phyloP scores from a whole-genome alignment of 1,140 invertebrate species.

The Euwallacea fornicatus region DNA sequence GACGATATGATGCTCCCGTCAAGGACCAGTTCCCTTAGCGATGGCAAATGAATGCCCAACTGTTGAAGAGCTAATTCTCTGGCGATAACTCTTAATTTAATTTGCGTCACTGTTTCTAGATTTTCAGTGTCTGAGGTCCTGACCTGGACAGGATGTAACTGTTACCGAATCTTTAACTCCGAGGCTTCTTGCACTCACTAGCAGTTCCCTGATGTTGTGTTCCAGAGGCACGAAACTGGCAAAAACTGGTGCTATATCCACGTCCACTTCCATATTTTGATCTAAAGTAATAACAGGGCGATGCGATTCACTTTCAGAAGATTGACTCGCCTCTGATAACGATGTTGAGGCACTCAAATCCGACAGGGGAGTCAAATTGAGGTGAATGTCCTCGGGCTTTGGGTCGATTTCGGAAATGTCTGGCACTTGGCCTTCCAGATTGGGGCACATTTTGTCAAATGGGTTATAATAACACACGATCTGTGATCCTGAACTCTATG shows the following conservation, averaged over 20 bases:
- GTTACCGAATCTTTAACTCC: neutral
- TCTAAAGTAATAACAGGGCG: neutral
- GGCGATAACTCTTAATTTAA: conserved; percentile 64
- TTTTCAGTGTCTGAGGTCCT: conserved; percentile 60
- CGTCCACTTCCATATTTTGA: conserved; percentile 11
- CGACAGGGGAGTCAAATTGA: conserved; percentile 24
- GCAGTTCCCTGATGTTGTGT: conserved; percentile 60
- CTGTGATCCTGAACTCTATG: too few relatives aligned
- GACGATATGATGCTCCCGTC: conserved; percentile 67
- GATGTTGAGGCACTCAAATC: conserved; percentile 23
- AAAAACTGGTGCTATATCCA: conserved; percentile 6
- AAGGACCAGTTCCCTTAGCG: conserved; percentile 60
- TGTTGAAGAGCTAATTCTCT: conserved; percentile 63
- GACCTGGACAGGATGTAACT: conserved; percentile 50
- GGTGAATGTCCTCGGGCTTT: conserved; percentile 12
- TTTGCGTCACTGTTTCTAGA: conserved; percentile 59
- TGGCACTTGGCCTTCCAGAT: conserved; percentile 28
- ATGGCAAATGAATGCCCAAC: conserved; percentile 62
- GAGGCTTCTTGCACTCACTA: conserved; percentile 53
- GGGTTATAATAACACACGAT: too few relatives aligned
- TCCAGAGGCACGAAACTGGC: conserved; percentile 55
- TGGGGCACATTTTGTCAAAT: conserved; percentile 30
- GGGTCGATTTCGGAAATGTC: conserved; percentile 9
- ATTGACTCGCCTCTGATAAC: conserved; percentile 12
- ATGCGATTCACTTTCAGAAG: conserved; percentile 1